Base-by-base conservation (phyloP, 2,113 vertebrate species). In the Burhinus bistriatus region DNA sequence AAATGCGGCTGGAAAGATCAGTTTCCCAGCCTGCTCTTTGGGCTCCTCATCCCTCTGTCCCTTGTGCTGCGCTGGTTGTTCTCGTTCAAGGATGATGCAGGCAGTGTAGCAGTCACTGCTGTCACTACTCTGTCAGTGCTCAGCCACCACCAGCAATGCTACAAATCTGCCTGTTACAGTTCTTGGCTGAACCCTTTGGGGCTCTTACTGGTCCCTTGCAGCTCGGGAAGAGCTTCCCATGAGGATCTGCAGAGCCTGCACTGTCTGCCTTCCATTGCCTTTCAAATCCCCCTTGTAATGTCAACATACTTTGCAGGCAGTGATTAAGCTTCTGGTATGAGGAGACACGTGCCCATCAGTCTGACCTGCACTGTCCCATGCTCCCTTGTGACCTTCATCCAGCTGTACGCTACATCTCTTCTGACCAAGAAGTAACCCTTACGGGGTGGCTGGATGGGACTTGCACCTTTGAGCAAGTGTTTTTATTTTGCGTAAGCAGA, bases 331-430 rank as follows among this genome's bases (percentile, higher is more conserved):
- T 36, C 75, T 62, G 45, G 23, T 44, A 47, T 38, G 36, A 87
- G 36, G 44, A 84, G 65, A 29, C 44, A 58, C 1, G 2, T 12
- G 30, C 40, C 86, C 55, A 18, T 69, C 30, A 40, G 34, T 30
- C 70, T 79, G 47, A 55, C 15, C 64, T 0, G 0, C 9, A 1
- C 49, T 84, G 27, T 75, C 81, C 65, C 16, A 0, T 79, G 69
- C 52, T 84, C 29, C 16, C 42, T 38, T 81, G 45, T 73, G 51
- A 66, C 64, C 73, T 95, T 82, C 69, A 64, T 44, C 47, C 45
- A 71, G 52, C 44, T 89, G 32, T 62, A 40, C 27, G 3, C 47
- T 49, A 11, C 21, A 23, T 62, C 23, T 83, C 47, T 70, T 66
- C 54, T 83, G 62, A 59, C 20, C 18, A 57, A 72, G 83, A 55